Percentiles rank a stretch among this genome's conserved stretches.
phyloP scores from a whole-genome alignment of 1,140 invertebrate genomes.

The Bradysia coprophila region DNA sequence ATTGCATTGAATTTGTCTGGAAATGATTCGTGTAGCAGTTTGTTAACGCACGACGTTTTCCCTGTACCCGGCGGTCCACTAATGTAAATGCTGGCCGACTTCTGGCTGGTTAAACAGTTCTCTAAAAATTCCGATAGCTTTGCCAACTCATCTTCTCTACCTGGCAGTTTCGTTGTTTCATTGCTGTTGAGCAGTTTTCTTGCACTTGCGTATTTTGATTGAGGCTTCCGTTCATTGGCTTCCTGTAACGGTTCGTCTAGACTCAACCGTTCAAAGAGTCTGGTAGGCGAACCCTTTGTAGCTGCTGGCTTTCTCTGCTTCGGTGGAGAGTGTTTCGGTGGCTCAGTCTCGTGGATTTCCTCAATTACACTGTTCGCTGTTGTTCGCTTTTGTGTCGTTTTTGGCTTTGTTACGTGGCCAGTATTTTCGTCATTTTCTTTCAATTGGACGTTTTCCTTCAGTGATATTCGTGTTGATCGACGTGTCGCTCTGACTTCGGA shows the following conservation, averaged over 20 bases:
- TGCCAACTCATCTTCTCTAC: conserved; percentile 57
- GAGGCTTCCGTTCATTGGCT: conserved; percentile 1
- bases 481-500: background rate
- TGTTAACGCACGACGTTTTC: conserved; percentile 74
- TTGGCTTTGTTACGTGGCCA: conserved; percentile 1
- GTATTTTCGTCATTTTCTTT: background rate
- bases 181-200: conserved; percentile 50
- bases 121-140: conserved; percentile 50
- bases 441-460: background rate
- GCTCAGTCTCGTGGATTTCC: too few species aligned
- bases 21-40: conserved; percentile 41
- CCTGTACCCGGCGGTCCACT: conserved; percentile 90
- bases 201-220: conserved; percentile 31
- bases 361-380: too few species aligned
- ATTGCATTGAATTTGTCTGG: conserved; percentile 39
- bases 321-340: too few species aligned
- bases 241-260: conserved; percentile 7
- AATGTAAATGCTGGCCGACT: conserved; percentile 73
- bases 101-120: conserved; percentile 39
- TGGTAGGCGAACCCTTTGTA: conserved; percentile 7
- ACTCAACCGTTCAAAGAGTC: conserved; percentile 1
- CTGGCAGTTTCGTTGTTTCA: conserved; percentile 43
- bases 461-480: background rate
- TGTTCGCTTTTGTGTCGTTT: too few species aligned
- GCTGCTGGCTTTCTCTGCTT: conserved; percentile 4